Base-by-base conservation (phyloP, 2,888 invertebrate species). In the Sinodicranocentrus sp. region DNA sequence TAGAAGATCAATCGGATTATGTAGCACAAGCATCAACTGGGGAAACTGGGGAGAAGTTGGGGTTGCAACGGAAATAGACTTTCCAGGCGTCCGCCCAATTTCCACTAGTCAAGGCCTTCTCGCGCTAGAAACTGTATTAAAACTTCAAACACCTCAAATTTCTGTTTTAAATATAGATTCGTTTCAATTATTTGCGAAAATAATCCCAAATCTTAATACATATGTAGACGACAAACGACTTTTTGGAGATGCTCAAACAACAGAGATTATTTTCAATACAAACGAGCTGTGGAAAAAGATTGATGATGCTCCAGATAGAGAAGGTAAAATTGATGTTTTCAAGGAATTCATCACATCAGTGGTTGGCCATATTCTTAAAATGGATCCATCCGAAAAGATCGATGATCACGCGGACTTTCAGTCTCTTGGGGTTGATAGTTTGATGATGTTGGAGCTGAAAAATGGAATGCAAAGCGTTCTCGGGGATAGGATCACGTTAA, bases 401-500 rank as follows among this genome's bases (percentile, higher is more conserved):
- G 48, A 48, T 5, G 6, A 5, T n/a, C 2, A 71, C 26, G 48
- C 68, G 15, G 73, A 85, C 10, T 83, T 86, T 33, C 67, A 73
- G 21, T 73, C 72, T 6, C n/a, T 86, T 17, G 86, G 86, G 0
- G 63, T 82, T 15, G 86, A 86, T 23, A 65, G 65, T 2, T 63
- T 86, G 26, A 85, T 86, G 84, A 78, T 82, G 65, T 39, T 86
- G 10, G 86, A 86, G 43, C 78, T 86, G 79, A 85, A 82, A 44
- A 84, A 84, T 79, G n/a, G 17, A 2, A 1, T 84, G 2, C 84
- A 84, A 43, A 44, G 19, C 13, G 17, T 68, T 0, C 10, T 84
- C 5, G 84, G 84, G 6, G 17, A 44, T 0, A 52, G 73, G 44
- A 1, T 78, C 1, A 68, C 21, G 10, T 5, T 84, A 1, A 63